These are phyloP conservation scores for Lepidostoma basale DNA, from an alignment of 1,140 invertebrate species.

Conservation along the genomic window DNA sequence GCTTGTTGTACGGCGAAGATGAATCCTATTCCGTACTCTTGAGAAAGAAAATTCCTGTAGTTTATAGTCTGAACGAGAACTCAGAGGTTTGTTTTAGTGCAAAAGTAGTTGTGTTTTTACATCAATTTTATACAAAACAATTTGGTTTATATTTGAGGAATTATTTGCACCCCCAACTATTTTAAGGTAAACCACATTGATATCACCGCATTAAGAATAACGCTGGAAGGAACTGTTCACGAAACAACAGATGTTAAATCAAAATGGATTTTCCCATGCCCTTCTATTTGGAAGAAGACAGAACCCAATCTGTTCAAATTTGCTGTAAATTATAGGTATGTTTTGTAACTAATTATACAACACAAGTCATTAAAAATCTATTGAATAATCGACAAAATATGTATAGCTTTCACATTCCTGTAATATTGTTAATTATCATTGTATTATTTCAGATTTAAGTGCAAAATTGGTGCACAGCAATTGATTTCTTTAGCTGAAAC, in stretches of 20 bases:
- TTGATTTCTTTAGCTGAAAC: conserved; percentile 57
- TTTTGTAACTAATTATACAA: too few species aligned
- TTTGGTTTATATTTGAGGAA: too few species aligned
- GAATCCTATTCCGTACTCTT: conserved; percentile 58
- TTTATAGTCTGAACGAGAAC: conserved; percentile 61
- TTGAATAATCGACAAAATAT: too few species aligned
- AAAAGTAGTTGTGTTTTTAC: too few species aligned
- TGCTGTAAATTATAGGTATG: conserved; percentile 36
- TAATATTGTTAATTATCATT: conserved; percentile 50
- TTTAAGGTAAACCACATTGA: conserved; percentile 58
- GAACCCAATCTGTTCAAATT: conserved; percentile 37
- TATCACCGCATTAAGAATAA: conserved; percentile 50
- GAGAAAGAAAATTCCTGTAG: conserved; percentile 59
- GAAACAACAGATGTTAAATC: conserved; percentile 30
- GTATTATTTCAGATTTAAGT: conserved; percentile 61
- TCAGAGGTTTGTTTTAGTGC: conserved; percentile 50
- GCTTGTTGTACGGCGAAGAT: conserved; percentile 64
- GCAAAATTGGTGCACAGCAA: conserved; percentile 58
- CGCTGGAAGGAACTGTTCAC: conserved; percentile 47
- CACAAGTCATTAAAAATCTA: too few species aligned
- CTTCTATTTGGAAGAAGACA: conserved; percentile 29
- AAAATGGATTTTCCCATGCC: conserved; percentile 36
- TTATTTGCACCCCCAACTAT: neutral
- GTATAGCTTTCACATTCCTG: too few species aligned
- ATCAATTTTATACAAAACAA: too few species aligned